phyloP scores from a whole-genome alignment of 2,888 invertebrate genomes.

The Tipula vernalis region DNA sequence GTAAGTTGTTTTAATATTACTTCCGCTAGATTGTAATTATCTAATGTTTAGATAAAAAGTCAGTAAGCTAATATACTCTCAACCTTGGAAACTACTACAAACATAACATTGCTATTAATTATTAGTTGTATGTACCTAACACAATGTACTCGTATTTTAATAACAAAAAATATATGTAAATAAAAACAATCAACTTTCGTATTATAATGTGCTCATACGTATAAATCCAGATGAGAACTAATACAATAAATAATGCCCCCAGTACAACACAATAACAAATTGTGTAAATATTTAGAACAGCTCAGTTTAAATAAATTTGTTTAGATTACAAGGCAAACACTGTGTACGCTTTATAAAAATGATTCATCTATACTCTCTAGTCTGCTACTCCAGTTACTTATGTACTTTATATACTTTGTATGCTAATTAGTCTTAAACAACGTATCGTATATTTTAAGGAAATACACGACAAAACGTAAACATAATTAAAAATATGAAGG shows the following conservation, averaged over 20 bases:
- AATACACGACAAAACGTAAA: no score
- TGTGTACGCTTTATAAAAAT: neutral
- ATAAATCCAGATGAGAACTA: no score
- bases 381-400: neutral
- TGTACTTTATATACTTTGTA: neutral
- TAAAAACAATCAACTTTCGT: no score
- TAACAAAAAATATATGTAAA: no score
- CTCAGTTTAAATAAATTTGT: neutral
- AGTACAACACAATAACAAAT: neutral
- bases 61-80: neutral
- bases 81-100: neutral
- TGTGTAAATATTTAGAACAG: neutral
- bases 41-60: neutral
- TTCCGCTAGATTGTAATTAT: neutral
- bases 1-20: neutral
- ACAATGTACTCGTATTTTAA: neutral
- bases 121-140: neutral
- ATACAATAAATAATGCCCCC: no score
- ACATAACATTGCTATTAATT: neutral
- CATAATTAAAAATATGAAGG: no score
- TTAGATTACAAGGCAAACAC: neutral
- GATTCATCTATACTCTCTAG: neutral
- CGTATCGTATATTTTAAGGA: no score
- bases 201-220: no score
- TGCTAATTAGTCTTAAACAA: no score